A percentile compares a stretch with the other conserved stretches of the same genome.
phyloP scores from a whole-genome alignment of 2,113 vertebrate species.

The Ophthalmolycus amberensis region DNA sequence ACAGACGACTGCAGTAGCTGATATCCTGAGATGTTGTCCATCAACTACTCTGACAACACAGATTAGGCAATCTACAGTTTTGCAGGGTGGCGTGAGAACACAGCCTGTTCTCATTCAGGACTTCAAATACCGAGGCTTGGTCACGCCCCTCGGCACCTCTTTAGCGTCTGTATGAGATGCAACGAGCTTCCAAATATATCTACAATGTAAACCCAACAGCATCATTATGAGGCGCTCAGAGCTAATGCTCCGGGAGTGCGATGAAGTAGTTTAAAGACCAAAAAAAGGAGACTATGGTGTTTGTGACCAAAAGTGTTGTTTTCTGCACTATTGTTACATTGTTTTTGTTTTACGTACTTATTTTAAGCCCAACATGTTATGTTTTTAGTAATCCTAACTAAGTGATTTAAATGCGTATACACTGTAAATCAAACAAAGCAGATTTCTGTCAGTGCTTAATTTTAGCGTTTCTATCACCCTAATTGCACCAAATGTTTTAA shows the following conservation, averaged over 20 bases:
- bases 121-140: too few species aligned
- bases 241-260: too few species aligned
- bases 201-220: too few species aligned
- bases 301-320: too few species aligned
- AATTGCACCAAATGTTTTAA: constrained; percentile 13
- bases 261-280: too few species aligned
- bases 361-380: not conserved
- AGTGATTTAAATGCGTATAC: not conserved
- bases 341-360: too few species aligned
- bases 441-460: not conserved
- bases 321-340: too few species aligned
- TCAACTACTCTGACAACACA: not conserved
- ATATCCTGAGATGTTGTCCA: not conserved
- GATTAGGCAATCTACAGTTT: not conserved
- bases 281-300: not conserved
- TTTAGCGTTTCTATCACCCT: not conserved
- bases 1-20: not conserved
- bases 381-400: too few species aligned
- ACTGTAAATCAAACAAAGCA: constrained; percentile 3
- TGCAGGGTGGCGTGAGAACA: not conserved
- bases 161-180: too few species aligned
- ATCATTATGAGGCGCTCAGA: too few species aligned
- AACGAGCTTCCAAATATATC: too few species aligned
- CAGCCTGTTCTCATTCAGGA: not conserved
- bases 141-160: too few species aligned